Conservation (phyloP, 2,888 invertebrate species). For the Acrobasis consociella region DNA sequence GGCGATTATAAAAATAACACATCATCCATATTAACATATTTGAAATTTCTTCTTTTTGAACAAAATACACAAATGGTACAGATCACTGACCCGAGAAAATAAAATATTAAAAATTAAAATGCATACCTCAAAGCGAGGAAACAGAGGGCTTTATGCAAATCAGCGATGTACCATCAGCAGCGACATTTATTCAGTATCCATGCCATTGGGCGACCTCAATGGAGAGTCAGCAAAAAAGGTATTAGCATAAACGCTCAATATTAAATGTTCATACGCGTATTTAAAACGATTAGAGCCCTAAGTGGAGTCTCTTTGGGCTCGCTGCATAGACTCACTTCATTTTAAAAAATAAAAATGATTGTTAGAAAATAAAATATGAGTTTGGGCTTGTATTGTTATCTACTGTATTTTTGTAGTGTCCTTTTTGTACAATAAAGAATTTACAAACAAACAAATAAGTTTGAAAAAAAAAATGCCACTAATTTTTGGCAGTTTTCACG, state of each 20-base stretch:
- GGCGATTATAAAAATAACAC: too few species aligned
- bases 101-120: conserved; percentile 40
- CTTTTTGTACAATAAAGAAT: too few species aligned
- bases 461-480: too few species aligned
- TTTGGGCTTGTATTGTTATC: too few species aligned
- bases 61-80: neutral
- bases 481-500: too few species aligned
- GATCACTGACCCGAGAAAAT: conserved; percentile 16
- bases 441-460: too few species aligned
- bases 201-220: conserved; percentile 53
- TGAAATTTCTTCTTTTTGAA: too few species aligned
- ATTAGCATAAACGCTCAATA: conserved; percentile 60
- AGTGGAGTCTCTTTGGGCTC: neutral
- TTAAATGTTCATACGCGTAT: conserved; percentile 52
- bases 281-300: conserved; percentile 47
- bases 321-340: too few species aligned
- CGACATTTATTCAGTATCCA: conserved; percentile 59
- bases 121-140: conserved; percentile 43
- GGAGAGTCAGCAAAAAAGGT: conserved; percentile 48
- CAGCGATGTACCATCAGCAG: conserved; percentile 44
- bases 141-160: conserved; percentile 52
- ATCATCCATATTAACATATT: too few species aligned
- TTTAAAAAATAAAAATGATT: too few species aligned
- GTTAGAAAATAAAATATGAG: too few species aligned
- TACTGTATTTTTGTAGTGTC: too few species aligned